A percentile compares a stretch with the other conserved stretches of the same genome.
Conservation (phyloP, 1,140 invertebrate genomes). For the Drosophila rhopaloa region DNA sequence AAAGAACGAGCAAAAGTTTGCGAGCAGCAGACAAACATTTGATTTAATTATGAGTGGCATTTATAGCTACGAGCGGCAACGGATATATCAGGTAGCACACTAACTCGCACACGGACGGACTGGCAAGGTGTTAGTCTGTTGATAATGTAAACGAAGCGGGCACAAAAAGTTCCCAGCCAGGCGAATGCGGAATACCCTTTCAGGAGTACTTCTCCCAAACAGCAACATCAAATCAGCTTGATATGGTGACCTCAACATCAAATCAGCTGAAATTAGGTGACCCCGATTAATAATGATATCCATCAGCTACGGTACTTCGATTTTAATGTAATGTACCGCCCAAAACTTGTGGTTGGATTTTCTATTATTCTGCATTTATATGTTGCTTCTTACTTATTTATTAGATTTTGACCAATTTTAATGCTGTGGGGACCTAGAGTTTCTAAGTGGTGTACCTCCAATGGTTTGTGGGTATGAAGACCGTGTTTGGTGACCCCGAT, state of each 20-base stretch:
- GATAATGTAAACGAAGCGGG: constrained; percentile 75
- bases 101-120: constrained; percentile 19
- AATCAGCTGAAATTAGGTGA: neutral
- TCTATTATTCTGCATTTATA: too few species aligned
- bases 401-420: too few species aligned
- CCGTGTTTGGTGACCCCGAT: too few species aligned
- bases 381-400: too few species aligned
- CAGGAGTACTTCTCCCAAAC: neutral
- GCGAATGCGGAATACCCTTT: constrained; percentile 40
- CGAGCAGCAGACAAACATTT: constrained; percentile 78
- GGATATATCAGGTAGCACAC: constrained; percentile 57
- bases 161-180: constrained; percentile 15
- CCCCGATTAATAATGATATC: neutral
- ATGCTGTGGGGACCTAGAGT: too few species aligned
- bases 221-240: too few species aligned
- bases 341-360: too few species aligned
- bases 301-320: too few species aligned
- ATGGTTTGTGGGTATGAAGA: too few species aligned
- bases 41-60: constrained; percentile 85
- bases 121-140: constrained; percentile 84
- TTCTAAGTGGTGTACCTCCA: too few species aligned
- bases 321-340: too few species aligned
- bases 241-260: neutral
- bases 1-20: constrained; percentile 59
- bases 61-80: constrained; percentile 73